Base-by-base conservation (phyloP, 2,113 vertebrate genomes). In the Poecilia latipinna region DNA sequence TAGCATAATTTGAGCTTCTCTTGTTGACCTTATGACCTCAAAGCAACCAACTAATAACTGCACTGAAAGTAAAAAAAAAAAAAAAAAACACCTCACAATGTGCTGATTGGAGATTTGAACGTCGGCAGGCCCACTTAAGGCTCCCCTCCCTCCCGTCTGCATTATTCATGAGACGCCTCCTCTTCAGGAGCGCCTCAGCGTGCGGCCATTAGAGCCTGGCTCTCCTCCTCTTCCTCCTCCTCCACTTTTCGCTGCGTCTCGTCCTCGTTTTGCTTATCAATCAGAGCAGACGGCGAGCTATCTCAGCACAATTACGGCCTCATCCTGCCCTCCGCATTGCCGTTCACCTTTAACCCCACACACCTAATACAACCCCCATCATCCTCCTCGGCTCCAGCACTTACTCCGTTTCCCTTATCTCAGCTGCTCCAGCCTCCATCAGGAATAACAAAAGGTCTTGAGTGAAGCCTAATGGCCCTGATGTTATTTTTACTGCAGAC, bases 121-220 rank as follows among this genome's bases (percentile, higher is more conserved):
- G 66, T 77, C 54, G 1, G 80, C 31, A 22, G 74, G 26, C 77
- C 75, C 80, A 35, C 82, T 84, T 82, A 83, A 77, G 63, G 70
- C 73, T 76, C 68, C 65, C 74, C 73, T 68, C 42, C 15, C 72
- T 70, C 78, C 61, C 61, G 73, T 61, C 60, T 92, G 83, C 85
- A 92, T 92, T 88, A 93, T 93, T 94, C 82, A 94, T 89, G 87
- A 78, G 84, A 74, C 78, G 73, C 69, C 71, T 82, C 77, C 73
- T 79, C 70, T 84, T 76, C 78, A 90, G 83, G 82, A 89, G 74
- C 64, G 44, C 60, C 80, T 76, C 82, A 61, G 72, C 63, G 44
- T 80, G 3, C 80, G 44, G 86, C 86, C 89, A 91, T 91, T 90
- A 90, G 87, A 82, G 67, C 70, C 82, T 28, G 32, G 67, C 75